Percentiles rank a stretch among this genome's conserved stretches.
Conservation (phyloP, 2,113 vertebrate genomes). For the Casuarius casuarius region DNA sequence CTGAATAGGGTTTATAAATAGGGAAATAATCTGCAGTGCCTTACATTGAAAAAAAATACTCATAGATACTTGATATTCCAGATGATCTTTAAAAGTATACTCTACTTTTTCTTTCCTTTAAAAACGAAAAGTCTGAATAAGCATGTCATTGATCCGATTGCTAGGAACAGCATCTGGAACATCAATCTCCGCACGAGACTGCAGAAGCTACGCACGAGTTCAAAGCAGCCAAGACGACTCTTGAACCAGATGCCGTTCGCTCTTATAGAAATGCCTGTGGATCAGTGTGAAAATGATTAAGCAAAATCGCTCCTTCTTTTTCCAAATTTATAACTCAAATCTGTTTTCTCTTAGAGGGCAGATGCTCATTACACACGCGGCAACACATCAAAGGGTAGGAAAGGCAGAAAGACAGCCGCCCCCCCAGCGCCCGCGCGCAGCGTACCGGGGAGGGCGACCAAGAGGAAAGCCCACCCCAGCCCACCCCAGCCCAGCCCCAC, state of each 20-base stretch:
- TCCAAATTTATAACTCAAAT: constrained; percentile 40
- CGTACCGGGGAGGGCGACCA: neutral
- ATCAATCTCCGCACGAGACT: constrained; percentile 35
- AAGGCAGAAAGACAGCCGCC: neutral
- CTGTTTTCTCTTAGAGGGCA: constrained; percentile 61
- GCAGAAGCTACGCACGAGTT: constrained; percentile 53
- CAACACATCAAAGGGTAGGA: constrained; percentile 53
- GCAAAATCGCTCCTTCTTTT: constrained; percentile 58
- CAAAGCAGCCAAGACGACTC: constrained; percentile 50
- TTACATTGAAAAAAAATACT: neutral
- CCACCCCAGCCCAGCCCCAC: too few species aligned
- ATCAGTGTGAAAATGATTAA: constrained; percentile 70
- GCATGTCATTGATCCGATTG: neutral
- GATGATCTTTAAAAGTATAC: neutral
- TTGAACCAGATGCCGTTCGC: constrained; percentile 26
- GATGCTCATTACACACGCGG: constrained; percentile 41
- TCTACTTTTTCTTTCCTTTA: neutral
- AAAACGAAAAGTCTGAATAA: constrained; percentile 37
- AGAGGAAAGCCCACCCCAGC: too few species aligned
- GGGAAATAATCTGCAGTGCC: neutral
- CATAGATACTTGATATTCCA: neutral
- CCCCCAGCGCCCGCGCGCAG: neutral
- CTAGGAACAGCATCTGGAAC: constrained; percentile 63
- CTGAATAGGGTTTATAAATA: neutral
- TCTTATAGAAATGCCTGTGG: constrained; percentile 33